Conservation (phyloP, 2,888 invertebrate species). For the Tupiocoris notatus region DNA sequence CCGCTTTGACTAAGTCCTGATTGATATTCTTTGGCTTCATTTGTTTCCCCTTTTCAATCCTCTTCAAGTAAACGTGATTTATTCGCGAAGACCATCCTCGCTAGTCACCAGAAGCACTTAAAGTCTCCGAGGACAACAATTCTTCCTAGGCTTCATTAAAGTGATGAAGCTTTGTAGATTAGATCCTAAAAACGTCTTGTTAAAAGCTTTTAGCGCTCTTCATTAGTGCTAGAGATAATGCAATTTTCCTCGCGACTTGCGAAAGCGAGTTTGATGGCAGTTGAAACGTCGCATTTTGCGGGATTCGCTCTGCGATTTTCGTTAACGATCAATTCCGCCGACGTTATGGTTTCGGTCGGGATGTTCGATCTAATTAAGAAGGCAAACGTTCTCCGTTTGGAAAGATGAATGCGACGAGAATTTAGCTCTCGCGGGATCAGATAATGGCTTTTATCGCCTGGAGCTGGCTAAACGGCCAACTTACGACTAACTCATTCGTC, state of each 20-base stretch:
- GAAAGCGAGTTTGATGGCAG: slow-evolving; percentile 25
- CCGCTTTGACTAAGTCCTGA: too few species aligned
- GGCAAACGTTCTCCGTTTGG: neutral
- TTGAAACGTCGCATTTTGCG: neutral
- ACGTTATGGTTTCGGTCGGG: slow-evolving; percentile 29
- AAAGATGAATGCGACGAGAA: slow-evolving; percentile 21
- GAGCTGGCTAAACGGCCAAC: neutral
- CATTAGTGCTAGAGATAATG: slow-evolving; percentile 30
- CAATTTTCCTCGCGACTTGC: slow-evolving; percentile 23
- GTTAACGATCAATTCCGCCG: slow-evolving; percentile 26
- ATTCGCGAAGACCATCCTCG: neutral
- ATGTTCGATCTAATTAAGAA: slow-evolving; percentile 33
- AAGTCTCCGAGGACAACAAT: slow-evolving; percentile 3
- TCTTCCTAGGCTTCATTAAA: slow-evolving; percentile 25
- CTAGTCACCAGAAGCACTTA: neutral
- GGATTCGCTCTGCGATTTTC: neutral
- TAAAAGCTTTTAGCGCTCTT: slow-evolving; percentile 29
- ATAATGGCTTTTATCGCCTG: neutral
- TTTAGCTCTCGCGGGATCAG: neutral
- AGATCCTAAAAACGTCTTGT: slow-evolving; percentile 34
- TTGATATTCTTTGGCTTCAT: too few species aligned
- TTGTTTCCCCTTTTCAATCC: neutral
- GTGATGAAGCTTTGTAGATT: slow-evolving; percentile 23
- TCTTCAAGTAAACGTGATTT: slow-evolving; percentile 1
- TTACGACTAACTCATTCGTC: neutral